Evolutionary conservation across 2,797 vertebrate species (phyloP).

Genomic region (Benthosema pterotum): DNA sequence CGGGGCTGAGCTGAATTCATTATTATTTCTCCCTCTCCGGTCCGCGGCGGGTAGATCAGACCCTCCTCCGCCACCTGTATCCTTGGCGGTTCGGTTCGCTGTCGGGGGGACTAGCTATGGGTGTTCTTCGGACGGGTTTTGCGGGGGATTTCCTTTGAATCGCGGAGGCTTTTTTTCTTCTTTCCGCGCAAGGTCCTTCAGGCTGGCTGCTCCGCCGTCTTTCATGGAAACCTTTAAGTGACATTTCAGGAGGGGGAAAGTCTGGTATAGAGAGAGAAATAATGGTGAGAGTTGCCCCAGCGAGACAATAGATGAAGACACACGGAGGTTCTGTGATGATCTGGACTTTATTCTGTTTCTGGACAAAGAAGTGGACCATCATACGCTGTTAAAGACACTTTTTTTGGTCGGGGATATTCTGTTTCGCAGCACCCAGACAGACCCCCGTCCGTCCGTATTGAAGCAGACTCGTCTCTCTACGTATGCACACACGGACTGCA

Average conservation of each 20-base stretch:
- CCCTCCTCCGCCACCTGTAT: slow-evolving; percentile 71
- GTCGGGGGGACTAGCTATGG: not conserved
- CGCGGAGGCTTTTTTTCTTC: slow-evolving; percentile 18
- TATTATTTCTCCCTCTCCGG: slow-evolving; percentile 65
- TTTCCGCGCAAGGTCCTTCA: slow-evolving; percentile 52
- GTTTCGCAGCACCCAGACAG: slow-evolving; percentile 56
- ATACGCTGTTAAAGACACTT: slow-evolving; percentile 71
- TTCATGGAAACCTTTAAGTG: slow-evolving; percentile 61
- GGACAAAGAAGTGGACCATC: slow-evolving; percentile 67
- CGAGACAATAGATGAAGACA: slow-evolving; percentile 45
- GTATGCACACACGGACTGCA: slow-evolving; percentile 53
- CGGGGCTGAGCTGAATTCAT: slow-evolving; percentile 74
- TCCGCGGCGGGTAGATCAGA: too few species aligned
- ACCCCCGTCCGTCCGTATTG: too few species aligned
- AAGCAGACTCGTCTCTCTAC: slow-evolving; percentile 53
- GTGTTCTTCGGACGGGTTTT: slow-evolving; percentile 31
- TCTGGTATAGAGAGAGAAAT: slow-evolving; percentile 50
- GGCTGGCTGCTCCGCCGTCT: slow-evolving; percentile 35
- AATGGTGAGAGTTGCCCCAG: slow-evolving; percentile 53
- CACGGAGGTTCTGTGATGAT: slow-evolving; percentile 2
- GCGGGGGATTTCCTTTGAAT: slow-evolving; percentile 40
- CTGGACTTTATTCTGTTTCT: slow-evolving; percentile 39
- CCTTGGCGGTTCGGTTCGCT: slow-evolving; percentile 40
- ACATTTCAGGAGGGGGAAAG: slow-evolving; percentile 66
- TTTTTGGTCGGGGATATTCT: slow-evolving; percentile 50